A percentile compares a stretch with the other conserved stretches of the same genome.
These are phyloP conservation scores for Barypeithes pellucidus DNA, from an alignment of 2,888 invertebrate genomes.

Conservation along the genomic window DNA sequence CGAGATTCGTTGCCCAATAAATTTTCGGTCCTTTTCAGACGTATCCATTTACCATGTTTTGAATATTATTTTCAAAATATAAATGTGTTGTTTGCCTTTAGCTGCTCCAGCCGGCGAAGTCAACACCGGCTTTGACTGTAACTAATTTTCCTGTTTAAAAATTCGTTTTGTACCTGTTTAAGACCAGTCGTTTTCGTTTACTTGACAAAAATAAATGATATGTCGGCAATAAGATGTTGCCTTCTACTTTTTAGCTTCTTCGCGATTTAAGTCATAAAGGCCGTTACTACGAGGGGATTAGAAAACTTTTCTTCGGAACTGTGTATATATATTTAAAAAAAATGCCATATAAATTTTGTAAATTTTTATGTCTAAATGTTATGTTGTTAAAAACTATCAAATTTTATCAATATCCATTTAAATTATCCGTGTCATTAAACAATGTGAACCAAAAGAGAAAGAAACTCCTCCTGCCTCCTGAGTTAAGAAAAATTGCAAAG, in stretches of 20 bases:
- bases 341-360: too few species aligned
- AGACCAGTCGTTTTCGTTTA: not conserved
- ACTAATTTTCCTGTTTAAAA: slow-evolving; percentile 18
- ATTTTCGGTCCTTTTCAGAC: not conserved
- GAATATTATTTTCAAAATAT: slow-evolving; percentile 3
- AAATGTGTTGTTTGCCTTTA: slow-evolving; percentile 14
- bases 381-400: too few species aligned
- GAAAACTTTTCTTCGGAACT: too few species aligned
- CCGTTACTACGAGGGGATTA: too few species aligned
- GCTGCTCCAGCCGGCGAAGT: not conserved
- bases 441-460: too few species aligned
- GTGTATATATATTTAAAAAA: too few species aligned
- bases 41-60: not conserved
- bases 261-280: not conserved
- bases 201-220: slow-evolving; percentile 2
- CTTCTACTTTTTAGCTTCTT: not conserved
- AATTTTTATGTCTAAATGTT: too few species aligned
- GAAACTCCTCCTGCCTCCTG: too few species aligned
- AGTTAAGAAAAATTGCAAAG: too few species aligned
- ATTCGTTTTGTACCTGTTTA: slow-evolving; percentile 17
- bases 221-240: slow-evolving; percentile 8
- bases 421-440: too few species aligned
- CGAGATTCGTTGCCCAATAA: not conserved
- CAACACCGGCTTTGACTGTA: slow-evolving; percentile 12
- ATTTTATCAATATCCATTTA: too few species aligned